Evolutionary conservation across 2,797 vertebrate species (phyloP).

Genomic region (Peromyscus nudipes): DNA sequence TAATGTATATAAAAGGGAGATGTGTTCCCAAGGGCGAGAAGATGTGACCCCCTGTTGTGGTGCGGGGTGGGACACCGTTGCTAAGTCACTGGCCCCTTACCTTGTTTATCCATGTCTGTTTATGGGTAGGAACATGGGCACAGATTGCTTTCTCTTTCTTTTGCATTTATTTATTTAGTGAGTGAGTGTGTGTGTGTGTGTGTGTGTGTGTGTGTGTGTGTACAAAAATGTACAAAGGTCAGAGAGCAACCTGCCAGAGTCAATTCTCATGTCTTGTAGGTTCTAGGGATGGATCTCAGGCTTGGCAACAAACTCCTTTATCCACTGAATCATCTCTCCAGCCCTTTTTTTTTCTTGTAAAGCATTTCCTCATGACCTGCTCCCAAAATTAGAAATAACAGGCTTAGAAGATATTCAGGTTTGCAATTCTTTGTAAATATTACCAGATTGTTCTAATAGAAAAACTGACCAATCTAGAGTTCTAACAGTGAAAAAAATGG

Average conservation of each 20-base stretch:
- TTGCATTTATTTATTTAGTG: background rate
- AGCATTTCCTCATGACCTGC: constrained; percentile 24
- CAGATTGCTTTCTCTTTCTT: background rate
- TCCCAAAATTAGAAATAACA: constrained; percentile 20
- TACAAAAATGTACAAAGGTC: background rate
- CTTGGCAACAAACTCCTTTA: background rate
- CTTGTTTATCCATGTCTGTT: background rate
- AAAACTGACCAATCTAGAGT: background rate
- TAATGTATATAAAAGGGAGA: background rate
- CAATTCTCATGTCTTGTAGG: background rate
- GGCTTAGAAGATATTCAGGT: background rate
- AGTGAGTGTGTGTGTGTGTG: background rate
- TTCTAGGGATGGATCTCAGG: background rate
- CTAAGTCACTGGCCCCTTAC: background rate
- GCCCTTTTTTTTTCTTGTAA: background rate
- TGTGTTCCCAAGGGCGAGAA: background rate
- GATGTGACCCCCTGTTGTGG: background rate
- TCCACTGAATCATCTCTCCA: background rate
- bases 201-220: background rate
- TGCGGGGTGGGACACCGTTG: background rate
- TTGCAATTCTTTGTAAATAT: background rate
- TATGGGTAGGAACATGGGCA: background rate
- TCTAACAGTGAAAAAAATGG: background rate
- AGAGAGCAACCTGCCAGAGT: background rate
- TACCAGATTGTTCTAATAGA: background rate